Base-by-base conservation (phyloP, 2,113 vertebrate genomes). In the Gallinago undulata region DNA sequence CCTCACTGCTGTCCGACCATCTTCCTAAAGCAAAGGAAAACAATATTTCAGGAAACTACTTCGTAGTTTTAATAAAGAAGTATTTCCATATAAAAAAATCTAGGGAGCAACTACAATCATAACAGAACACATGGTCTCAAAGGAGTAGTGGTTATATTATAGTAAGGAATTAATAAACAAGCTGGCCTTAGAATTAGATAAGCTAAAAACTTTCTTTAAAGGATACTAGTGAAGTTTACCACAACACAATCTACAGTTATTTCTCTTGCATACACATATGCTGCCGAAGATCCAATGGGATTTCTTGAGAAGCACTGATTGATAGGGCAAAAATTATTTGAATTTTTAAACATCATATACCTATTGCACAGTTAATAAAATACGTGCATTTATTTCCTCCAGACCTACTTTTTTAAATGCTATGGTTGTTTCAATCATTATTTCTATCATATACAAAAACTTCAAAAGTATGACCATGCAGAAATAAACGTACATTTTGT, bases 1-100 rank as follows among this genome's bases (percentile, higher is more conserved):
- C 43, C 37, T 53, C 47, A 12, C 10, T 50, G 53, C 45, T 24
- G 21, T 67, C 30, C 50, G 53, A 80, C 6, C 13, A 59, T 31
- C 47, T 72, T 82, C 43, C 59, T 73, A 75, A 53, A 90, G 80
- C 50, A 76, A 93, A 83, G 67, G 11, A 87, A 81, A 88, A 33
- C 25, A 81, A 1, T 64, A 84, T 35, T 73, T 82, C 66, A 85
- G 22, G 70, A 62, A 86, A 62, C 11, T 43, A 86, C 39, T 91
- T 62, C 19, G 64, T 41, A 41, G 14, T 90, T 93, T 15, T 68
- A 84, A 63, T 82, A 72, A 72, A 82, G 48, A 63, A 3, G 2
- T 43, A 31, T 89, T 91, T 94, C 22, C 67, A 31, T 24, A 28
- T 77, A 67, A 90, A 73, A 73, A 91, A 91, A 37, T 22, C 27